Base-by-base conservation (phyloP, 2,888 invertebrate species). In the Hecatera dysodea region DNA sequence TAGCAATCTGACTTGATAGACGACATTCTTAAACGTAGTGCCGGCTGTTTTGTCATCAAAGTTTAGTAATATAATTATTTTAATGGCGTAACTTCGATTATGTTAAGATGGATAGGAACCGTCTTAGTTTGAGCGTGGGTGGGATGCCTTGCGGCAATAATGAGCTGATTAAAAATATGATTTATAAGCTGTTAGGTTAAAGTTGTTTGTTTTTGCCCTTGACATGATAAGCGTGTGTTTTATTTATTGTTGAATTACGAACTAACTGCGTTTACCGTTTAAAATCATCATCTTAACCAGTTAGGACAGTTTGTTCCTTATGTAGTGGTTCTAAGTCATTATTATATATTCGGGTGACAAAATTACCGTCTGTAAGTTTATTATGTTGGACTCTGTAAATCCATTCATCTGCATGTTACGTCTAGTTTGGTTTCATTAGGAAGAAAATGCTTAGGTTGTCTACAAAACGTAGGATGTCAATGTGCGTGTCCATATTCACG, bases 81-180 rank as follows among this genome's bases (percentile, higher is more conserved):
- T 57, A 68, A 69, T 73, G 77, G 19, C 48, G 57, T 22, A 48
- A 29, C 77, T 77, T 69, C 11, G 77, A 80, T 42, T 42, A 80
- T 77, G 56, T 55, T 8, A 53, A 11, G 81, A 56, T 80, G 79
- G 79, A 80, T 77, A 77, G 7, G 77, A 80, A 69, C 44, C 22
- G 33, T 46, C 27, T 57, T 8, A 11, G 19, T n/a, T n/a, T 11
- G 46, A n/a, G 48, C 12, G 75, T 75, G 65, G 66, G 80, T 60
- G 75, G 62, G 33, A 53, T 50, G 42, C 5, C 78, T 59, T 48
- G 33, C 2, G 73, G 74, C 50, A 24, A 22, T 73, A 67, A 61
- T 68, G 52, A 61, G 42, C 24, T 9, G 67, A 36, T 67, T 33
- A 50, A 33, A 72, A 33, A 39, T 48, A 65, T 71, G 77, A 73